Evolutionary conservation across 2,797 vertebrate genomes (phyloP), one percentile per base, ranked within the genome.

Genomic region (Centropyge bicolor): DNA sequence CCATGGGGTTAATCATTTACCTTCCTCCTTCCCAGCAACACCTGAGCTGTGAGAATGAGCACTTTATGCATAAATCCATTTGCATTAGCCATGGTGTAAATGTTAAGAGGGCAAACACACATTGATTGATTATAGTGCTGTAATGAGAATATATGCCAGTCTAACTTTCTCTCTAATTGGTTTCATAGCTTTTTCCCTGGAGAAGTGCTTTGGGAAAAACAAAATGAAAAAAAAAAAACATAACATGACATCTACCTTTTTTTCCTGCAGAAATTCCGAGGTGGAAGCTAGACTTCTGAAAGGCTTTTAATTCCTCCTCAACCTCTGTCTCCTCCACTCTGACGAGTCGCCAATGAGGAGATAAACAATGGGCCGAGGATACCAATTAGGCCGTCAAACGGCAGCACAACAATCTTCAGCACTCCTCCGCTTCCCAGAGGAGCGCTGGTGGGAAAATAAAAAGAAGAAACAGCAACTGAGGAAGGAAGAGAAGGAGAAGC

Each of bases 351-450:
- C 49, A 41, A 80, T 81, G 78, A 90, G 77, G 86, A 82, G 71
- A 87, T 77, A 89, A 91, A 91, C 88, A 89, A 89, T 54, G 35
- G 73, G 81, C 84, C n/a, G 31, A 56, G 83, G 88, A 88, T 69
- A 78, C 77, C 86, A 92, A 92, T 92, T 91, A 91, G 84, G 51
- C 86, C 63, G 52, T 89, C 85, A 83, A 87, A 86, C 54, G 24
- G 24, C 89, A 72, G 77, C 59, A 70, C 84, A 86, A 78, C 85
- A 56, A 80, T 88, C 85, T 86, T 52, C 77, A 64, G 79, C 67
- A 68, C 81, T 80, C 74, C 85, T 89, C 80, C 56, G 10, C 76
- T 76, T 86, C 86, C 84, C 89, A 75, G 83, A 91, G 86, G 83
- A 89, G 78, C 17, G 27, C 78, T 71, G 78, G 46, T 65, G 67